Percentiles rank a stretch among this genome's conserved stretches.
Evolutionary conservation across 2,888 invertebrate species (phyloP).

Genomic region (Cactoblastis cactorum): DNA sequence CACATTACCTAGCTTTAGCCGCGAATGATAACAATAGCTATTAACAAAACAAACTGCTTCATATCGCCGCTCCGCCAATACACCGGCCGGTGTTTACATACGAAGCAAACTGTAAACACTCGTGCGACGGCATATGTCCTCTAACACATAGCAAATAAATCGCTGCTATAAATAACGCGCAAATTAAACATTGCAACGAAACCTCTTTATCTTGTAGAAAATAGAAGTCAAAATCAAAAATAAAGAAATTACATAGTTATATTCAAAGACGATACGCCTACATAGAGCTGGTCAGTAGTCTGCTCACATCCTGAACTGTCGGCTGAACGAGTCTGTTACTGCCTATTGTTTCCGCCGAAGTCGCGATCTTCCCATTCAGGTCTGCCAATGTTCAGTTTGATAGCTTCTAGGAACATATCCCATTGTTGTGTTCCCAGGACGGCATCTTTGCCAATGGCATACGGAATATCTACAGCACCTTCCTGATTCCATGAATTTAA

Average conservation of each 20-base stretch:
- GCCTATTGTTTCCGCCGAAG: slow-evolving; percentile 56
- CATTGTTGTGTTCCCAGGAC: slow-evolving; percentile 57
- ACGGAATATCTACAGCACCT: slow-evolving; percentile 35
- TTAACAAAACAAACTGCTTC: slow-evolving; percentile 46
- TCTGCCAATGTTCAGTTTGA: slow-evolving; percentile 42
- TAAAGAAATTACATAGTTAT: background rate
- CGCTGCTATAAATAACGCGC: slow-evolving; percentile 28
- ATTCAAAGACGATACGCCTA: slow-evolving; percentile 1
- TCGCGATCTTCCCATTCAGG: slow-evolving; percentile 47
- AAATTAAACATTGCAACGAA: slow-evolving; percentile 6
- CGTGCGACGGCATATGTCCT: slow-evolving; percentile 29
- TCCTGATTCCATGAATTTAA: slow-evolving; percentile 32
- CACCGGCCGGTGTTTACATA: slow-evolving; percentile 35
- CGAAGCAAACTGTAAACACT: slow-evolving; percentile 37
- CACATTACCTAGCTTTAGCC: slow-evolving; percentile 38
- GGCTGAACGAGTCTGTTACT: slow-evolving; percentile 51
- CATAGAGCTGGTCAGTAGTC: slow-evolving; percentile 35
- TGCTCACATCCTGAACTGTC: slow-evolving; percentile 46
- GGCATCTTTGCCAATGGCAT: slow-evolving; percentile 38
- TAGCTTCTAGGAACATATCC: slow-evolving; percentile 51
- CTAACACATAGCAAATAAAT: slow-evolving; percentile 35
- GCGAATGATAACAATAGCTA: slow-evolving; percentile 43
- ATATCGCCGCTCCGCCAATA: slow-evolving; percentile 29
- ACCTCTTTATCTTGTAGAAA: background rate
- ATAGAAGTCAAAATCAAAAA: slow-evolving; percentile 1